phyloP scores from a whole-genome alignment of 2,888 invertebrate species.

The Acleris holmiana region DNA sequence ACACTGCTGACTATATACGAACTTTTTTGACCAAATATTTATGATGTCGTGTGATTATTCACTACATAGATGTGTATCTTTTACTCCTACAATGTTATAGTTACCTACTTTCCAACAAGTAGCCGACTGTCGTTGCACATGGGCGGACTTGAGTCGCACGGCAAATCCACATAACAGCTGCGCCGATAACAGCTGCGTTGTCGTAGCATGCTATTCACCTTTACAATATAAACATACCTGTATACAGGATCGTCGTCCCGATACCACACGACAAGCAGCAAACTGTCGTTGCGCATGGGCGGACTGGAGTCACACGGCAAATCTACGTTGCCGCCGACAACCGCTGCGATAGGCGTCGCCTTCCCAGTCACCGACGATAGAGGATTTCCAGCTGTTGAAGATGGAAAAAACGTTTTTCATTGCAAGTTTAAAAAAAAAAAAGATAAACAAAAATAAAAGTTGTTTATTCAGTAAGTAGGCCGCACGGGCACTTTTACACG shows the following conservation, averaged over 20 bases:
- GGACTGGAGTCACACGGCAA: conserved; percentile 94
- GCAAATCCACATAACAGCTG: conserved; percentile 91
- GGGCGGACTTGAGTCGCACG: conserved; percentile 93
- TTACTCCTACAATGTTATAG: too few species aligned
- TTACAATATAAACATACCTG: conserved; percentile 84
- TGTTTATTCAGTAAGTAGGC: too few species aligned
- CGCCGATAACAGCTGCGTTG: conserved; percentile 90
- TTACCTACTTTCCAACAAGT: conserved; percentile 96
- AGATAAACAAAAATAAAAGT: too few species aligned
- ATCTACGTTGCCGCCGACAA: conserved; percentile 90
- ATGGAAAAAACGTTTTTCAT: too few species aligned
- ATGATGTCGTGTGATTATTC: too few species aligned
- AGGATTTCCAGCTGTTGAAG: conserved; percentile 54
- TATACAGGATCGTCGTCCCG: conserved; percentile 95
- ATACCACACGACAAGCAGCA: conserved; percentile 95
- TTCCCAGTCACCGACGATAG: conserved; percentile 77
- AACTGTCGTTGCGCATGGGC: conserved; percentile 90
- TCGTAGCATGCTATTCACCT: too few species aligned
- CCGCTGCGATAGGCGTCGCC: conserved; percentile 86
- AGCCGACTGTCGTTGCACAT: conserved; percentile 91
- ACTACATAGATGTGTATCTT: too few species aligned
- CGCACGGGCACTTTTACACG: too few species aligned
- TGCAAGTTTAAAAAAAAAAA: too few species aligned
- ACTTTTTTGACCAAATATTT: too few species aligned
- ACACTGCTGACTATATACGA: too few species aligned